phyloP scores from a whole-genome alignment of 2,888 invertebrate genomes.

The Ethmia dodecea region DNA sequence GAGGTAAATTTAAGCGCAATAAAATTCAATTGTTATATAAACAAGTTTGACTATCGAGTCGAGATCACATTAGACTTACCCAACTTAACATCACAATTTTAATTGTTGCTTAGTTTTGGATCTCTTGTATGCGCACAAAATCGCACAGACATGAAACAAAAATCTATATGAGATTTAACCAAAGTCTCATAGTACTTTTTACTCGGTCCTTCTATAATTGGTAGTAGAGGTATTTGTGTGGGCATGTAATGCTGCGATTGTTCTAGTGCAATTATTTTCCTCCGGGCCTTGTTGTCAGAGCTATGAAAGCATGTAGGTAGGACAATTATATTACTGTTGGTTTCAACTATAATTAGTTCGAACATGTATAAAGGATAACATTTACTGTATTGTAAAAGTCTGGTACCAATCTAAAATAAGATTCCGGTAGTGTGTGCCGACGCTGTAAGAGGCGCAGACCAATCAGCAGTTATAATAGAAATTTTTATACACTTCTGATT shows the following conservation, averaged over 20 bases:
- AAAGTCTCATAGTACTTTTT: conserved; percentile 1
- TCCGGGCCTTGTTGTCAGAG: conserved; percentile 37
- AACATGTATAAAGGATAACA: conserved; percentile 3
- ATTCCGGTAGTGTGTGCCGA: conserved; percentile 11
- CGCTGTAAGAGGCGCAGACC: conserved; percentile 3
- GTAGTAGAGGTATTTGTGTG: conserved; percentile 21
- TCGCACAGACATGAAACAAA: too few species aligned
- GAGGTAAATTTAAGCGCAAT: too few species aligned
- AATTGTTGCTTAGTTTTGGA: too few species aligned
- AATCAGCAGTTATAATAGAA: background rate
- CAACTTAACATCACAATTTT: too few species aligned
- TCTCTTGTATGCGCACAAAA: too few species aligned
- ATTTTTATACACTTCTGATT: background rate
- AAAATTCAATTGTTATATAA: too few species aligned
- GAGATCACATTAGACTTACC: too few species aligned
- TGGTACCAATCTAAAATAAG: conserved; percentile 23
- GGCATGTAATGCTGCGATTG: conserved; percentile 37
- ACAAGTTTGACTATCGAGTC: too few species aligned
- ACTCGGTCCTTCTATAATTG: background rate
- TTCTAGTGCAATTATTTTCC: conserved; percentile 57
- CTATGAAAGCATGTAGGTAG: background rate
- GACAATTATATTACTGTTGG: background rate
- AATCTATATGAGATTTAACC: too few species aligned
- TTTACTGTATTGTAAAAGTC: conserved; percentile 21
- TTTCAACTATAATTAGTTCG: conserved; percentile 1